These are phyloP conservation scores for Passerculus sandwichensis DNA, from an alignment of 2,797 vertebrate species.

Conservation along the genomic window DNA sequence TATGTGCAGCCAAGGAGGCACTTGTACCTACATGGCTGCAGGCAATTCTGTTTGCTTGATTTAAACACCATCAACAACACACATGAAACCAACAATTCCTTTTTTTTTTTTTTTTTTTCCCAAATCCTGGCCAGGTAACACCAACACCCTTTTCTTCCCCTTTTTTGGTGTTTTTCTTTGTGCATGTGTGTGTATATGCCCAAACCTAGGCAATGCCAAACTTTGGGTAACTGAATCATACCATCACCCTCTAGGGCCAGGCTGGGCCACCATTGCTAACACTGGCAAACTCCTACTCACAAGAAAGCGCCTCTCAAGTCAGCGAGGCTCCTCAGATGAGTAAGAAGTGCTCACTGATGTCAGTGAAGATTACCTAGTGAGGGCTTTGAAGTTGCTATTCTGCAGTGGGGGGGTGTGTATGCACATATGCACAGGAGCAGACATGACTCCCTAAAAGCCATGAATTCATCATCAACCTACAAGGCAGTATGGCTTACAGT, in stretches of 20 bases:
- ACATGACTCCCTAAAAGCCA: background rate
- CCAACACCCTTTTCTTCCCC: background rate
- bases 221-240: background rate
- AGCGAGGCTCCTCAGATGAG: background rate
- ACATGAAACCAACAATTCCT: background rate
- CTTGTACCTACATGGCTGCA: background rate
- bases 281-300: background rate
- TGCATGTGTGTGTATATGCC: no score
- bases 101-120: background rate
- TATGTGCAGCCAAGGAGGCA: rapidly evolving
- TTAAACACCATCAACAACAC: background rate
- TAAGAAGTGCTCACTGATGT: constrained; percentile 27
- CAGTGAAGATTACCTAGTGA: background rate
- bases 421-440: background rate
- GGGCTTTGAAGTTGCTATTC: constrained; percentile 10
- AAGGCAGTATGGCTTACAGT: background rate
- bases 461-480: background rate
- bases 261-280: background rate
- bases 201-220: background rate
- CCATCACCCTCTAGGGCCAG: background rate
- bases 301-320: background rate
- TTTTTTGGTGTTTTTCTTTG: background rate
- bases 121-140: background rate
- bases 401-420: background rate
- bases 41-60: background rate